Evolutionary conservation across 2,888 invertebrate species (phyloP), one percentile per base, ranked within the genome.

Genomic region (Spialia ferax): DNA sequence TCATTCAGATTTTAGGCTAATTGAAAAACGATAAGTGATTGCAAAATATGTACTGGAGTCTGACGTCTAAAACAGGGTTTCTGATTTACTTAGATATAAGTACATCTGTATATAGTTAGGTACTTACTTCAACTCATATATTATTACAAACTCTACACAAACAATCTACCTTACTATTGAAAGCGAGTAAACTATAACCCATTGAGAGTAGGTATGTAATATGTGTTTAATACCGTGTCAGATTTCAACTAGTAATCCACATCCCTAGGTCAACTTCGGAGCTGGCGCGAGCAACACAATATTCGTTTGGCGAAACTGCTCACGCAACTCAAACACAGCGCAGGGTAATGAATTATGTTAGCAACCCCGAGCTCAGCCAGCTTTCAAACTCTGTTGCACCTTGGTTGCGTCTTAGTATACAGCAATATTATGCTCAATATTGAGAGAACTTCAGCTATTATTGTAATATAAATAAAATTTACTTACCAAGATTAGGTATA

Each of bases 341-440:
- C 52, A 54, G 26, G 15, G 86, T 90, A 91, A 91, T 91, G 89
- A 92, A 92, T 91, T 88, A 90, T 91, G 90, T 91, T 92, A 90
- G 80, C 76, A 87, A 89, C 87, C 88, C 89, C 76, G 22, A 82
- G 74, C 78, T 77, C 75, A 83, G 79, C 78, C 74, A n/a, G 35
- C 54, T 2, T 15, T 57, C 38, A 38, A 48, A 20, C 45, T 48
- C 45, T 48, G 5, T 48, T 48, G 48, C 48, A 48, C 20, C 18
- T 48, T 20, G 11, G 48, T 48, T 11, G 4, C 48, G 48, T 11
- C 20, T 20, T 20, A 11, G 20, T 48, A 48, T 48, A 20, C 20
- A 48, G 20, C 48, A 48, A 20, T 20, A 11, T 48, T 15, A 20
- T 20, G 11, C 48, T 3, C n/a, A n/a, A n/a, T n/a, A 20, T 48